Evolutionary conservation across 2,888 invertebrate species (phyloP).

Genomic region (Chloroclystis v-ata): DNA sequence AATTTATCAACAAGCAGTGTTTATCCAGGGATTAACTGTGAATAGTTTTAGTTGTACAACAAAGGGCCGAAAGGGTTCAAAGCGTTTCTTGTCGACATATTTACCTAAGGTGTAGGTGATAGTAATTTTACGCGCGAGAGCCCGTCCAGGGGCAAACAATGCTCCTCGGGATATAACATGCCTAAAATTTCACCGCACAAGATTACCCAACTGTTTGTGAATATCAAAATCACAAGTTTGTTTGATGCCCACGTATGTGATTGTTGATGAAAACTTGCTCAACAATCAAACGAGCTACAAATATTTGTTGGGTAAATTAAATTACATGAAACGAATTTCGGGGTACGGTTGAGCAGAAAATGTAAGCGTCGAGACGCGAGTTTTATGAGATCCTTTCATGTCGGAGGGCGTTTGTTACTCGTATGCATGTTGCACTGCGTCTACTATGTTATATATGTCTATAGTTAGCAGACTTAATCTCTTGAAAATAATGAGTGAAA

Average conservation of each 20-base stretch:
- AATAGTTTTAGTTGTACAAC: slow-evolving; percentile 78
- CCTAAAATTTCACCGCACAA: slow-evolving; percentile 50
- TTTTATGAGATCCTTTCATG: slow-evolving; percentile 12
- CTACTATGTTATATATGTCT: neutral
- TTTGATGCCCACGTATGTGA: slow-evolving; percentile 46
- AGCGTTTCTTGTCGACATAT: slow-evolving; percentile 78
- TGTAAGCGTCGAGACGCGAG: slow-evolving; percentile 13
- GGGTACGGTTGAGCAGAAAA: slow-evolving; percentile 27
- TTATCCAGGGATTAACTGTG: slow-evolving; percentile 77
- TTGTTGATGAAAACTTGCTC: slow-evolving; percentile 45
- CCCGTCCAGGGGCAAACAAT: slow-evolving; percentile 62
- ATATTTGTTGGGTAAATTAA: slow-evolving; percentile 39
- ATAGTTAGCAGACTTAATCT: slow-evolving; percentile 9
- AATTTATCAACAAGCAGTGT: slow-evolving; percentile 77
- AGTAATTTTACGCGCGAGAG: slow-evolving; percentile 75
- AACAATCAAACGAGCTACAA: slow-evolving; percentile 39
- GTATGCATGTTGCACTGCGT: slow-evolving; percentile 6
- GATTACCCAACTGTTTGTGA: slow-evolving; percentile 52
- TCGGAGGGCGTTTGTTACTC: slow-evolving; percentile 13
- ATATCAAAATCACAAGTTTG: slow-evolving; percentile 53
- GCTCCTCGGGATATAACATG: slow-evolving; percentile 51
- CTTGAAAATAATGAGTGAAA: slow-evolving; percentile 26
- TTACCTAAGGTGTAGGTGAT: slow-evolving; percentile 76
- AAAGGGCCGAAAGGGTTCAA: slow-evolving; percentile 76
- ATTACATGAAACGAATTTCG: slow-evolving; percentile 31